Evolutionary conservation across 2,797 vertebrate genomes (phyloP).

Genomic region (Saxicola maurus): DNA sequence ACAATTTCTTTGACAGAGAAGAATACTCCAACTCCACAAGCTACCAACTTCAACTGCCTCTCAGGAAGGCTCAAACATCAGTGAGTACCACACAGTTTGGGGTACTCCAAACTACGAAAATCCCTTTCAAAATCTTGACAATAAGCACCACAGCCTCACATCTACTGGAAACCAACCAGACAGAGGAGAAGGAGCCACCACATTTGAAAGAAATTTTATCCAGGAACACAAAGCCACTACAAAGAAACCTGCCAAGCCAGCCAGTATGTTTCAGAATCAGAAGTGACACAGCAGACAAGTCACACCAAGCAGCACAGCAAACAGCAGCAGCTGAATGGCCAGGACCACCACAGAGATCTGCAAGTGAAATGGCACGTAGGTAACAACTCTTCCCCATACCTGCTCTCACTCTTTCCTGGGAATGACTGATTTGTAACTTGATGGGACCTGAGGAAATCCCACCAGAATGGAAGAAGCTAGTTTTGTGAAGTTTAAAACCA

Average conservation of each 20-base stretch:
- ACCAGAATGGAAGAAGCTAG: not conserved
- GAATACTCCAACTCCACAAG: not conserved
- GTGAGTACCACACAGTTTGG: not conserved
- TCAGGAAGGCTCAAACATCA: not conserved
- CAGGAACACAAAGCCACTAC: not conserved
- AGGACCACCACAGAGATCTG: not conserved
- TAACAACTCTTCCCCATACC: not conserved
- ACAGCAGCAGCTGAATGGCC: not conserved
- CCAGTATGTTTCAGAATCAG: not conserved
- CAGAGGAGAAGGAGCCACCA: not conserved
- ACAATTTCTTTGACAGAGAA: not conserved
- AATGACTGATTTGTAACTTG: not conserved
- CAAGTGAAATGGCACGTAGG: rapidly evolving
- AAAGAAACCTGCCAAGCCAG: not conserved
- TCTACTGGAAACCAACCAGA: not conserved
- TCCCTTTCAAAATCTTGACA: not conserved
- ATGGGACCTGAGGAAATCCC: not conserved
- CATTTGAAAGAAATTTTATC: not conserved
- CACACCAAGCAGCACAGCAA: not conserved
- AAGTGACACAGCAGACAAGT: not conserved
- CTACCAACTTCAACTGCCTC: not conserved
- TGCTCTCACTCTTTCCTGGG: not conserved
- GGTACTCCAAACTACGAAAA: not conserved
- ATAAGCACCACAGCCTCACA: not conserved
- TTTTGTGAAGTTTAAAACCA: not conserved